Percentiles rank a stretch among this genome's conserved stretches.
Evolutionary conservation across 2,113 vertebrate species (phyloP).

Genomic region (Ariopsis seemanni): DNA sequence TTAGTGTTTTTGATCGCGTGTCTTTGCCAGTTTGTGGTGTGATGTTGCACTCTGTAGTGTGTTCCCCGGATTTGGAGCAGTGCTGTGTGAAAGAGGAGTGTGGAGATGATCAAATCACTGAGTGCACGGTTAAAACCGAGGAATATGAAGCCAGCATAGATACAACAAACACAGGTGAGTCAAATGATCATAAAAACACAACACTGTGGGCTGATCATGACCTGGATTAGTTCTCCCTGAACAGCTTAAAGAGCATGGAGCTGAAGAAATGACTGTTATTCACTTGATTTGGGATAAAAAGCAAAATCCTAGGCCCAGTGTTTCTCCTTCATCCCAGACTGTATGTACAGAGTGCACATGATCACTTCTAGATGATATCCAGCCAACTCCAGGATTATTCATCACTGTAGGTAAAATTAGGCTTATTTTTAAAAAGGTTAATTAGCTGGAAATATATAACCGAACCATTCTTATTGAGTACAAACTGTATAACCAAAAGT

Average conservation of each 20-base stretch:
- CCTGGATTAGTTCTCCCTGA: background rate
- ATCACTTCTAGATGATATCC: background rate
- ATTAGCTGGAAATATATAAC: background rate
- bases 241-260: background rate
- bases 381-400: background rate
- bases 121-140: slow-evolving; percentile 26
- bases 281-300: background rate
- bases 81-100: slow-evolving; percentile 21
- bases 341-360: too few species aligned
- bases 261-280: background rate
- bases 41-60: background rate
- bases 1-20: background rate
- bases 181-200: background rate
- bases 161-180: slow-evolving; percentile 8
- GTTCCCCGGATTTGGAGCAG: background rate
- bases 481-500: background rate
- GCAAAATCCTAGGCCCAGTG: background rate
- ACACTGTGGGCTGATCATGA: background rate
- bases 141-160: slow-evolving; percentile 16
- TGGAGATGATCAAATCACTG: background rate
- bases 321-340: background rate
- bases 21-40: too few species aligned
- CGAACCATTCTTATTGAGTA: background rate
- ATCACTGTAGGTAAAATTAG: background rate
- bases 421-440: background rate